These are phyloP conservation scores for Aythya baeri DNA, from an alignment of 2,113 vertebrate species.

Conservation along the genomic window DNA sequence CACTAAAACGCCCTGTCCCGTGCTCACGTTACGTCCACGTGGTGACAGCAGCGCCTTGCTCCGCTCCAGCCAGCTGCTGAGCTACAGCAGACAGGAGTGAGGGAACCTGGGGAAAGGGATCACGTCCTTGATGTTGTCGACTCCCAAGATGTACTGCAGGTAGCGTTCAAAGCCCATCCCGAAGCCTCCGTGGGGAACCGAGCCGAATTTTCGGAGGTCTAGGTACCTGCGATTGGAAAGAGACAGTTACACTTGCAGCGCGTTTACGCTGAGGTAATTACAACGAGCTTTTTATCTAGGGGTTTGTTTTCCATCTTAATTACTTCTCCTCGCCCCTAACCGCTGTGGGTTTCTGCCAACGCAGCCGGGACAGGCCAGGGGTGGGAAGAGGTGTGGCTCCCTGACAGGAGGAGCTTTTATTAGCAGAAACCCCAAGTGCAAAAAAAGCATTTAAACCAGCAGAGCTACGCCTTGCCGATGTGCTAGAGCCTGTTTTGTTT, in stretches of 20 bases:
- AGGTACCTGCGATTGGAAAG: slow-evolving; percentile 86
- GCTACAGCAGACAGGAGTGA: slow-evolving; percentile 88
- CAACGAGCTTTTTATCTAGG: neutral
- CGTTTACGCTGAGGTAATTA: neutral
- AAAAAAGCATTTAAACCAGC: neutral
- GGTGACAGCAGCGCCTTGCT: neutral
- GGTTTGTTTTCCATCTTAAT: slow-evolving; percentile 23
- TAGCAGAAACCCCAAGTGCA: neutral
- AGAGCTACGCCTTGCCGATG: neutral
- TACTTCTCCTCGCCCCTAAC: neutral
- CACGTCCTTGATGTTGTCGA: slow-evolving; percentile 97
- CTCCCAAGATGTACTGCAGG: slow-evolving; percentile 91
- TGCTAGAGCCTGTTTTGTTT: neutral
- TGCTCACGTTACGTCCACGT: neutral
- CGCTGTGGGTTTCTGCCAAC: neutral
- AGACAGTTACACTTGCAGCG: slow-evolving; percentile 13
- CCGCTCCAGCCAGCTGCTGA: neutral
- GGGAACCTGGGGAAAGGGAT: slow-evolving; percentile 94
- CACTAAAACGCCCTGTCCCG: neutral
- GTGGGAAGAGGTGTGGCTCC: neutral
- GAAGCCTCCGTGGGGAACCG: slow-evolving; percentile 94
- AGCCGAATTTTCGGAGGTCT: slow-evolving; percentile 92
- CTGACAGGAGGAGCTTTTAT: neutral
- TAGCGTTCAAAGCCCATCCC: slow-evolving; percentile 98
- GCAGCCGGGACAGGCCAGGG: neutral